Base-by-base conservation (phyloP, 2,888 invertebrate genomes). In the Acleris cristana region DNA sequence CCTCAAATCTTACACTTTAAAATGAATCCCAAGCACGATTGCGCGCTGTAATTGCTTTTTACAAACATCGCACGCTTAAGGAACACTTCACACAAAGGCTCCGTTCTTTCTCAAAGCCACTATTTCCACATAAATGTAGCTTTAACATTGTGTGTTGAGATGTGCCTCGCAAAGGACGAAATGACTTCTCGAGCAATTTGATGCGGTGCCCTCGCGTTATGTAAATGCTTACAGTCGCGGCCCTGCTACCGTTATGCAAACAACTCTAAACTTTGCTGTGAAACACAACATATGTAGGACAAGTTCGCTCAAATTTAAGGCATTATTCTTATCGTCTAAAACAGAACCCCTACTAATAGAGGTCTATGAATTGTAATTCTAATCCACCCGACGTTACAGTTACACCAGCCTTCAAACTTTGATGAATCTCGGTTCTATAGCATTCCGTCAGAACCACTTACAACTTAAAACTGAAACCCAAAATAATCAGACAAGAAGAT, bases 171-270 rank as follows among this genome's bases (percentile, higher is more conserved):
- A 57, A 19, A 56, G 56, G 55, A 66, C 51, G 45, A 70, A 74
- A 71, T 70, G 70, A 74, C 72, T 75, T 72, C 67, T 65, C 62
- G 60, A 71, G 69, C 67, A 63, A 67, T 67, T 67, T 67, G 62
- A 58, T 61, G 62, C 57, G 56, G 56, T 56, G 62, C 53, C 62
- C 71, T 63, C 61, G 57, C 69, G 65, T 70, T 74, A 76, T 74
- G 76, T 71, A 74, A 79, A 75, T 72, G 72, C 56, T 70, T 69
- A 74, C 70, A 72, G 69, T 70, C 58, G 63, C 49, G 69, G 65
- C 74, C 75, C 75, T 72, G 72, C 70, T 72, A 70, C 72, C 62
- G 72, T 72, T 72, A 73, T 74, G 72, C 73, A 74, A 75, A 77
- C 74, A 72, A 74, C 71, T 69, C 58, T 52, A 71, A 74, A 64